Evolutionary conservation across 2,113 vertebrate species (phyloP), one percentile per base, ranked within the genome.

Genomic region (Tragelaphus imberbis): DNA sequence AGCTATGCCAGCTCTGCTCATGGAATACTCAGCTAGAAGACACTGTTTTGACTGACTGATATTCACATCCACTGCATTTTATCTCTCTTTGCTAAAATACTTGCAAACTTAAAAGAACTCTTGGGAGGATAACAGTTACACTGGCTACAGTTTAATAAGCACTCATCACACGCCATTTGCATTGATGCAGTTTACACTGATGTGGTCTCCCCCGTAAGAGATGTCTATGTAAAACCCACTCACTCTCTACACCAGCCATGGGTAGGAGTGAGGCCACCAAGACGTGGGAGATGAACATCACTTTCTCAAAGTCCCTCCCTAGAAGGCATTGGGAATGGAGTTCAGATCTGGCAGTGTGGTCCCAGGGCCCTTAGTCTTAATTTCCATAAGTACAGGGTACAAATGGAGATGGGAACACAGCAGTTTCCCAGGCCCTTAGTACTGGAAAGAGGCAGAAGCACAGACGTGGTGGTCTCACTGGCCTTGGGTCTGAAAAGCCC

Each of bases 101-200:
- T n/a, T n/a, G 25, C 61, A 71, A 40, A 53, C 14, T 14, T 53
- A 23, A 33, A 4, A 4, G n/a, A 71, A 15, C 40, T 19, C 17
- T 9, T 25, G 3, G 30, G 55, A 75, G 75, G 25, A 12, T 0
- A 11, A 36, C 10, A 13, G 2, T 2, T 0, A 10, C 8, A 27
- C 33, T 5, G 53, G 33, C 23, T 23, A 25, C 11, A 2, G 5
- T 4, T 30, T 16, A 7, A 1, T 0, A 5, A 79, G 5, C 33
- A 30, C 2, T 13, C 3, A 4, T 28, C 56, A 30, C 7, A 1
- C 0, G 0, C 55, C 25, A 16, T 16, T 4, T 1, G 21, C 6
- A 0, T 0, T 3, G 27, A 3, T 0, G 16, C 13, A 7, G 23
- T 11, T 12, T 1, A 3, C 7, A 9, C 0, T 2, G 30, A 6